These are phyloP conservation scores for Cinclus cinclus DNA, from an alignment of 2,113 vertebrate genomes.

Conservation along the genomic window DNA sequence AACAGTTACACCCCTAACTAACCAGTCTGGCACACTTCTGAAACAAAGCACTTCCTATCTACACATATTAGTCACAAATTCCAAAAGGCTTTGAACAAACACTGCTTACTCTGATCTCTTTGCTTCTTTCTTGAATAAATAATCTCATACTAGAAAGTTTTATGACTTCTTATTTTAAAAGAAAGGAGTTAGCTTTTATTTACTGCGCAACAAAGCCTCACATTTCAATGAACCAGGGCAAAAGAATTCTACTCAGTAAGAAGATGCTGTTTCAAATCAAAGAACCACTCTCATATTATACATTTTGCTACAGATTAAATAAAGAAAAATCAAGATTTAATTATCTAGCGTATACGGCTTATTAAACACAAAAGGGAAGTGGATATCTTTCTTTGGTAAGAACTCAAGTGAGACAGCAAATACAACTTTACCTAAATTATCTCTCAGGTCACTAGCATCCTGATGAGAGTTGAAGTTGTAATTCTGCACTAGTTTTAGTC, in stretches of 20 bases:
- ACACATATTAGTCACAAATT: neutral
- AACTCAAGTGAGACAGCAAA: neutral
- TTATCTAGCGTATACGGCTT: neutral
- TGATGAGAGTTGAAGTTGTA: constrained; percentile 87
- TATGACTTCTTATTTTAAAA: neutral
- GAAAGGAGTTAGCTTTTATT: neutral
- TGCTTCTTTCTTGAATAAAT: neutral
- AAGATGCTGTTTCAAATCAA: neutral
- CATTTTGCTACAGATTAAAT: neutral
- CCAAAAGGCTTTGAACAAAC: neutral
- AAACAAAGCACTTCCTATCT: neutral
- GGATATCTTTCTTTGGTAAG: neutral
- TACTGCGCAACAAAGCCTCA: neutral
- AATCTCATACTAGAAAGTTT: neutral
- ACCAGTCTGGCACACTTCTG: neutral
- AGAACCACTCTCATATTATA: neutral
- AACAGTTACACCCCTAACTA: neutral
- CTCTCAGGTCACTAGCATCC: constrained; percentile 92
- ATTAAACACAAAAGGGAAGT: neutral
- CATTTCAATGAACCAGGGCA: neutral
- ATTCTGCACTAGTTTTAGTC: constrained; percentile 90
- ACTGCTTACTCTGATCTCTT: neutral
- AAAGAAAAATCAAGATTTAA: neutral
- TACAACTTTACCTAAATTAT: constrained; percentile 87
- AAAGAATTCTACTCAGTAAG: neutral